Base-by-base conservation (phyloP, 92 coral and sea anemone species). In the Umimayanthus chanpuru region DNA sequence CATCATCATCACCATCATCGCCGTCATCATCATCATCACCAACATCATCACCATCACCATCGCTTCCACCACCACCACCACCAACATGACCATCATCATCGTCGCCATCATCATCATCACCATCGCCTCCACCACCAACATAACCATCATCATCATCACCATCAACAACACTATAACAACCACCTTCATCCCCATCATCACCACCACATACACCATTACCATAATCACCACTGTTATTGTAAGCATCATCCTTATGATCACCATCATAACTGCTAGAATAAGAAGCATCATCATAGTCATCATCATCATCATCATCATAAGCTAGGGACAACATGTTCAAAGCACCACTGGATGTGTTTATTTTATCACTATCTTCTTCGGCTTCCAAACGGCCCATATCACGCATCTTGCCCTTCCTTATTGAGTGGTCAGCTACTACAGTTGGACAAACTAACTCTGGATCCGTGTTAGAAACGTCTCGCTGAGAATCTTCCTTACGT, bases 351-450 rank as follows among this genome's bases (percentile, higher is more conserved):
- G 44, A 75, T 18, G 50, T 15, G 4, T 9, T 20, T 38, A 4
- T n/a, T 75, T 32, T 83, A 85, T 70, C 89, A 32, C 58, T 56
- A 81, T 70, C 80, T n/a, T 86, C 83, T 16, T 81, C 89, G 47
- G 29, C n/a, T 77, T 79, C 82, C 82, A 85, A 30, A 28, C 40
- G 77, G 81, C 77, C 80, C 15, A 2, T 36, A 75, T 75, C 53
- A 20, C 0, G 4, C n/a, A 20, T 75, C 4, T 38, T 39, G 11
- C 1, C 53, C 26, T 38, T 39, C 79, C 79, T 23, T 9, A 25
- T 20, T 75, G 18, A 4, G 53, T n/a, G 47, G 29, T 43, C 79
- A 75, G 25, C 25, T 16, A 39, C 50, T 39, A 5, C 79, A 39
- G 77, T 14, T 21, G 18, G 15, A 73, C 43, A 15, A 73, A 36